These are phyloP conservation scores for Sternotherus odoratus DNA, from an alignment of 2,797 vertebrate genomes.

Conservation along the genomic window DNA sequence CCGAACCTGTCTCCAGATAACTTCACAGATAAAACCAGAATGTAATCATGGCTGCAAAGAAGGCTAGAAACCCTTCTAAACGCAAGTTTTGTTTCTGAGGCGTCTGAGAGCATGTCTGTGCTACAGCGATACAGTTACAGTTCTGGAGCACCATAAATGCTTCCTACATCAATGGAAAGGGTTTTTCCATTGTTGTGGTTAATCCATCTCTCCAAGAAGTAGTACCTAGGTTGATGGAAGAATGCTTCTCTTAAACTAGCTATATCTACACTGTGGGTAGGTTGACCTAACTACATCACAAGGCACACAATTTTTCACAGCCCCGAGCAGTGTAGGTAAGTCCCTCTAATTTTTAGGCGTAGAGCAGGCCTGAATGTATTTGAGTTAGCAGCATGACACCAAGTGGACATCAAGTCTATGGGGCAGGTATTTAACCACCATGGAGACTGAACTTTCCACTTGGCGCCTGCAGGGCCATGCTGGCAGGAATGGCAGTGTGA, in stretches of 20 bases:
- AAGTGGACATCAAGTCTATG: background rate
- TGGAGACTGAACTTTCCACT: background rate
- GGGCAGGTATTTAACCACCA: background rate
- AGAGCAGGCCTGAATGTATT: background rate
- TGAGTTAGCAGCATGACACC: background rate
- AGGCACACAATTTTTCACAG: background rate
- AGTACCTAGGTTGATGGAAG: background rate
- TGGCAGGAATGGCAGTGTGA: accelerated
- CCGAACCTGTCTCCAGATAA: background rate
- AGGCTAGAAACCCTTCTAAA: background rate
- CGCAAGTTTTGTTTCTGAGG: background rate
- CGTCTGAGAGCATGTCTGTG: background rate
- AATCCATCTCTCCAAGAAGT: background rate
- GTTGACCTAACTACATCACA: background rate
- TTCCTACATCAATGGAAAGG: background rate
- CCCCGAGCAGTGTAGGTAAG: background rate
- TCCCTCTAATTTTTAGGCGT: background rate
- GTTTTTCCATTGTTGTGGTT: background rate
- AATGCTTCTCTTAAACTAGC: background rate
- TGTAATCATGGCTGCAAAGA: background rate
- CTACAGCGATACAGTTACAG: background rate
- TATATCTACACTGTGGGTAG: background rate
- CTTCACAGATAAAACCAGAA: background rate
- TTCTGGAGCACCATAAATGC: background rate
- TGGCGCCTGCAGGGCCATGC: background rate